A percentile compares a stretch with the other conserved stretches of the same genome.
Evolutionary conservation across 2,113 vertebrate genomes (phyloP).

Genomic region (Monarcha castaneiventris): DNA sequence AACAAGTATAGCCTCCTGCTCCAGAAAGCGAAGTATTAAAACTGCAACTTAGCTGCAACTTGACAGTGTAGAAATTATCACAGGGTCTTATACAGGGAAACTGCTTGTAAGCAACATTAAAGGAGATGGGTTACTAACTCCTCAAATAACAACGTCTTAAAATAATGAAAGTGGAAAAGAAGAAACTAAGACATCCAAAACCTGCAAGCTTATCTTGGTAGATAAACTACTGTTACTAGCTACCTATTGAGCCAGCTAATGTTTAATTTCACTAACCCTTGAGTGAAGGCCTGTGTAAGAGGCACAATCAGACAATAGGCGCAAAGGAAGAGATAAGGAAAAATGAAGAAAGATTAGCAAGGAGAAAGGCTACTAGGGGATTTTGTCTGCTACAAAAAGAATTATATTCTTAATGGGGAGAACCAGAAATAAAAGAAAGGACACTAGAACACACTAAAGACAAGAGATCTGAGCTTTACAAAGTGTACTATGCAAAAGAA

Average conservation of each 20-base stretch:
- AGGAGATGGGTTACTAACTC: not conserved
- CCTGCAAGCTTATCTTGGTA: constrained; percentile 63
- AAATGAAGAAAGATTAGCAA: constrained; percentile 71
- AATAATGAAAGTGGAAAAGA: constrained; percentile 56
- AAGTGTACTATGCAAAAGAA: not conserved
- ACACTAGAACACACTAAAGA: constrained; percentile 20
- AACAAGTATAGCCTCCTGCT: not conserved
- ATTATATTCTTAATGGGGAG: constrained; percentile 3
- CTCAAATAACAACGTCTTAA: not conserved
- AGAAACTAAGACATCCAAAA: constrained; percentile 50
- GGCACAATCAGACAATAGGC: constrained; percentile 64
- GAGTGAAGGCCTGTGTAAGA: constrained; percentile 68
- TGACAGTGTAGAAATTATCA: not conserved
- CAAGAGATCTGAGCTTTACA: constrained; percentile 30
- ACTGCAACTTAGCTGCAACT: not conserved
- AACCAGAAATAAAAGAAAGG: constrained; percentile 59
- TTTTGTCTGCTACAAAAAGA: constrained; percentile 62
- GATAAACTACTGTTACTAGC: constrained; percentile 64
- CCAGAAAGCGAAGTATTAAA: not conserved
- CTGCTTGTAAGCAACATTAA: not conserved
- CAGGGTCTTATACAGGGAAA: not conserved
- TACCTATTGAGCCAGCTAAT: constrained; percentile 64
- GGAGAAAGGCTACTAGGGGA: constrained; percentile 45
- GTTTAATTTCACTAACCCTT: constrained; percentile 77
- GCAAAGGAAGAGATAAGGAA: constrained; percentile 67